These are phyloP conservation scores for Callocephalon fimbriatum DNA, from an alignment of 2,113 vertebrate species.

Conservation along the genomic window DNA sequence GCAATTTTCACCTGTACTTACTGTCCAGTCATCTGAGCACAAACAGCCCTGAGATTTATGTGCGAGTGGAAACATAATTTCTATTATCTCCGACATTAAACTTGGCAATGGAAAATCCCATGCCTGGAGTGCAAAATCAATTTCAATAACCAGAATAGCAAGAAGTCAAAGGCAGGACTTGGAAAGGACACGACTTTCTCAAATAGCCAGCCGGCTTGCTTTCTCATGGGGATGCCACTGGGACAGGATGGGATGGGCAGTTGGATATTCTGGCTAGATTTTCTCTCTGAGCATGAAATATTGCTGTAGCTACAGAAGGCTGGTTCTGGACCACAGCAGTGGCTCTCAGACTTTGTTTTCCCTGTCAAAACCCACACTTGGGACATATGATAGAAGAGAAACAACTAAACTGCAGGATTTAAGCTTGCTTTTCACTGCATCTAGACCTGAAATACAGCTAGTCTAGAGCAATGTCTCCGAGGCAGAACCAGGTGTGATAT, in stretches of 20 bases:
- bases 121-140: slow-evolving; percentile 67
- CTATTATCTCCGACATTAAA: slow-evolving; percentile 71
- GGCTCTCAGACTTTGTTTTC: slow-evolving; percentile 8
- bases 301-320: background rate
- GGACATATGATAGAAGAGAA: background rate
- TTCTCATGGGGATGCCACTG: slow-evolving; percentile 22
- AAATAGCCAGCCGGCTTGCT: background rate
- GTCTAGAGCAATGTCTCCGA: background rate
- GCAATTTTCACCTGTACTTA: slow-evolving; percentile 69
- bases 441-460: background rate
- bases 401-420: background rate
- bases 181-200: slow-evolving; percentile 46
- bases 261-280: slow-evolving; percentile 13
- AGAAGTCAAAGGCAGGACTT: slow-evolving; percentile 64
- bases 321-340: background rate
- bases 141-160: slow-evolving; percentile 71
- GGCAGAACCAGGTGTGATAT: background rate
- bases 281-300: slow-evolving; percentile 28
- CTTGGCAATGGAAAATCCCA: slow-evolving; percentile 70
- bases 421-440: background rate
- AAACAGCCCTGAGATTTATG: slow-evolving; percentile 70
- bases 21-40: slow-evolving; percentile 61
- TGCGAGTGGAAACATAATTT: slow-evolving; percentile 61
- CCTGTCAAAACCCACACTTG: background rate
- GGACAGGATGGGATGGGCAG: background rate